Evolutionary conservation across 2,888 invertebrate genomes (phyloP), one percentile per base, ranked within the genome.

Genomic region (Poecilus cupreus): DNA sequence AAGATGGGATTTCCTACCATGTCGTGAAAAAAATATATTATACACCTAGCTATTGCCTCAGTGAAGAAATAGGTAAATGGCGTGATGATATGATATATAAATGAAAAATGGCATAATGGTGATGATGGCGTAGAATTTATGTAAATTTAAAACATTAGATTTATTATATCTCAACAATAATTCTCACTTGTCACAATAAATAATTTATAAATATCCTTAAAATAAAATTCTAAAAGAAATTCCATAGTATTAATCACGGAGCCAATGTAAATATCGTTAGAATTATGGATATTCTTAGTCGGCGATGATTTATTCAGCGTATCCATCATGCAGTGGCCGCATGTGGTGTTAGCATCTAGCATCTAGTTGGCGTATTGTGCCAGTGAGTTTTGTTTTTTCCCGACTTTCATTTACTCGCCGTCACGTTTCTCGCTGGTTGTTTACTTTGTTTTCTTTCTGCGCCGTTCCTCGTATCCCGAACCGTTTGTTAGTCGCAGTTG

Each of bases 271-370:
- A 68, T 68, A 37, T 68, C 16, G 20, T 68, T 37, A 68, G 64
- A 68, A 68, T 68, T 68, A 68, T 68, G 64, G 64, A 68, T 68
- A 68, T 68, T 68, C 37, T 32, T 68, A 68, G 64, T 32, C 37
- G 64, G 64, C 37, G 64, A 68, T 68, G 64, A 68, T 68, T 68
- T 68, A 68, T 68, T 68, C 64, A 68, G 13, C 32, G 64, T 68
- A 68, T 68, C 64, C 37, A 68, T 68, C 64, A 68, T 37, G 13
- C 13, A 37, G 13, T 16, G 46, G 18, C 64, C 64, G 64, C 64
- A 68, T 68, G 64, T 37, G 64, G 64, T 68, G 64, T 68, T 37
- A 37, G 64, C 64, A 68, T 51, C 51, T 13, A 51, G 4, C 18
- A 18, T 68, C 64, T 68, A 68, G 64, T 68, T 37, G 64, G 64